Evolutionary conservation across 2,113 vertebrate species (phyloP).

Genomic region (Crotophaga sulcirostris): DNA sequence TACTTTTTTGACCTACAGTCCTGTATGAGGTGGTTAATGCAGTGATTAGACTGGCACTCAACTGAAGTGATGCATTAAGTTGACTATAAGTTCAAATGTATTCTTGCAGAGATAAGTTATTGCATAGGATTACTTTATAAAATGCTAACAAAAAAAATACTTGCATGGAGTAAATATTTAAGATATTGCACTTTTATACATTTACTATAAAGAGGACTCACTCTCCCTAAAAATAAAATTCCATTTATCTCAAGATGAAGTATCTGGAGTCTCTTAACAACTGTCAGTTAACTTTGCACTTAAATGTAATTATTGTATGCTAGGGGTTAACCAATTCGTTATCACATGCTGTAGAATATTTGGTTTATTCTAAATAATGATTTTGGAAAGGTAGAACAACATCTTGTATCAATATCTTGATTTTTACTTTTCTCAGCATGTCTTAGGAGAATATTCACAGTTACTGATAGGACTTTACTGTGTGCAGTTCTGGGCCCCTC

Average conservation of each 20-base stretch:
- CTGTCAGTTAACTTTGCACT: background rate
- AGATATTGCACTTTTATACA: conserved; percentile 55
- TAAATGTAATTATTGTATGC: background rate
- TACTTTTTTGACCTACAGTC: background rate
- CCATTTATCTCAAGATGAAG: conserved; percentile 29
- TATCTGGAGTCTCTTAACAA: conserved; percentile 58
- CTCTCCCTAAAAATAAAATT: conserved; percentile 61
- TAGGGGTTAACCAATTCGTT: background rate
- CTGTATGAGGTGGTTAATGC: conserved; percentile 5
- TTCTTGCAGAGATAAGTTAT: conserved; percentile 32
- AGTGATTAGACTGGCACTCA: background rate
- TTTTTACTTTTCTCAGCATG: background rate
- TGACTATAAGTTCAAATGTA: background rate
- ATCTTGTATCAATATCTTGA: background rate
- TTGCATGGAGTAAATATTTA: conserved; percentile 54
- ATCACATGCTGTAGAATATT: background rate
- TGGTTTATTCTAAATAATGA: background rate
- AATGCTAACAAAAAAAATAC: background rate
- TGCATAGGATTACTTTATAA: conserved; percentile 32
- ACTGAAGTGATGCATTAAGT: background rate
- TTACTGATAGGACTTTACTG: background rate
- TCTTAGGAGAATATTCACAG: background rate
- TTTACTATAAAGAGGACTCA: conserved; percentile 40
- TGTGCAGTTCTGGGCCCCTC: no score
- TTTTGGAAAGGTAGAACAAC: background rate